These are phyloP conservation scores for Monodelphis domestica DNA, from an alignment of 2,797 vertebrate species.

Conservation along the genomic window DNA sequence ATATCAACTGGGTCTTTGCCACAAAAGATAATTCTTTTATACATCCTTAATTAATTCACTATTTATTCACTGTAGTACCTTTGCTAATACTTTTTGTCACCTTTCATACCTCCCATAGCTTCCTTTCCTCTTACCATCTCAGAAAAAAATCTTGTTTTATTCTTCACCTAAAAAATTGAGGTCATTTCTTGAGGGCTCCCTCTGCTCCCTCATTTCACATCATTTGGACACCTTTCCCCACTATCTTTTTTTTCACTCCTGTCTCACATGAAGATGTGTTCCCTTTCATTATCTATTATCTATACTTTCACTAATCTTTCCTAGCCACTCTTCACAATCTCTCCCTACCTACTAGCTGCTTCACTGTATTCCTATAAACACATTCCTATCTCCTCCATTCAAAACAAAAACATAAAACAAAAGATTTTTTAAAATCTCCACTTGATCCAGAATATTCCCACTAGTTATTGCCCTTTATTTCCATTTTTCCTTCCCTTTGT, in stretches of 20 bases:
- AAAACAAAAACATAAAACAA: too few species aligned
- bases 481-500: not conserved
- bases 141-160: not conserved
- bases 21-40: not conserved
- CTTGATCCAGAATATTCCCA: too few species aligned
- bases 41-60: not conserved
- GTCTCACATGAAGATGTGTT: too few species aligned
- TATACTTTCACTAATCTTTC: too few species aligned
- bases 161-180: not conserved
- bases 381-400: too few species aligned
- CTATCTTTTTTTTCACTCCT: too few species aligned
- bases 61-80: not conserved
- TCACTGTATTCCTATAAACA: too few species aligned
- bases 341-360: too few species aligned
- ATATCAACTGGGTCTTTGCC: not conserved
- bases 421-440: too few species aligned
- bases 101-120: not conserved
- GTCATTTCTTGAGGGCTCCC: not conserved
- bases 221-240: too few species aligned
- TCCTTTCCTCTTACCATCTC: not conserved
- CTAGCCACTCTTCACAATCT: too few species aligned
- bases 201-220: not conserved
- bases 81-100: not conserved
- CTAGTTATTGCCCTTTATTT: not conserved
- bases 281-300: too few species aligned